Base-by-base conservation (phyloP, 2,113 vertebrate genomes). In the Nyctereutes procyonoides region DNA sequence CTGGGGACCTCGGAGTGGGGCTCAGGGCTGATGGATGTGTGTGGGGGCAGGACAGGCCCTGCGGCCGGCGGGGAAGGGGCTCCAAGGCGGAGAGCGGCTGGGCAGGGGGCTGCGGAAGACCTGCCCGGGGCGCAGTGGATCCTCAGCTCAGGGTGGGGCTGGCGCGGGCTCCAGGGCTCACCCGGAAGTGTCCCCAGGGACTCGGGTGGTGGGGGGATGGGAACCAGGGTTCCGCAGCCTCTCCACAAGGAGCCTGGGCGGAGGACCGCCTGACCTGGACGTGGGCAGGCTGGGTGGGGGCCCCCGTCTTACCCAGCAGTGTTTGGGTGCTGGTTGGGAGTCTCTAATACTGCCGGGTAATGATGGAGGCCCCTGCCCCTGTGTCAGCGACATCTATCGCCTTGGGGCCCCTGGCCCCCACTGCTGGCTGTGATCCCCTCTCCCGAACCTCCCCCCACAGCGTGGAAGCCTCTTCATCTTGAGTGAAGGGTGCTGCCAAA, bases 281-380 rank as follows among this genome's bases (percentile, higher is more conserved):
- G 35, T 17, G 67, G 91, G 89, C 43, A 58, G 95, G 56, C 30
- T 95, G 98, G 97, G 97, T 71, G 79, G 96, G 97, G 97, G 97
- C 93, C 98, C 95, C 71, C 98, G 93, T 98, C 98, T 98, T 98
- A 98, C 98, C 98, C 97, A 77, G 98, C 93, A 98, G 98, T 98
- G 97, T 98, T 98, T 97, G 98, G 97, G 97, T 98, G 98, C 97
- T 93, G 93, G 32, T 74, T 83, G 93, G 93, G 92, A 97, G 95
- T 98, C 98, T 98, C 97, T 98, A 98, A 98, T 98, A 98, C 98
- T 98, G 98, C 98, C 97, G 98, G 98, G 98, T 98, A 98, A 98
- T 95, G 98, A 98, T 98, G 98, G 98, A 98, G 98, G 97, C 96
- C 98, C 82, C 92, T 53, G 92, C 32, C 80, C 94, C 95, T 3